Evolutionary conservation across 2,888 invertebrate species (phyloP).

Genomic region (Pseudococcus viburni): DNA sequence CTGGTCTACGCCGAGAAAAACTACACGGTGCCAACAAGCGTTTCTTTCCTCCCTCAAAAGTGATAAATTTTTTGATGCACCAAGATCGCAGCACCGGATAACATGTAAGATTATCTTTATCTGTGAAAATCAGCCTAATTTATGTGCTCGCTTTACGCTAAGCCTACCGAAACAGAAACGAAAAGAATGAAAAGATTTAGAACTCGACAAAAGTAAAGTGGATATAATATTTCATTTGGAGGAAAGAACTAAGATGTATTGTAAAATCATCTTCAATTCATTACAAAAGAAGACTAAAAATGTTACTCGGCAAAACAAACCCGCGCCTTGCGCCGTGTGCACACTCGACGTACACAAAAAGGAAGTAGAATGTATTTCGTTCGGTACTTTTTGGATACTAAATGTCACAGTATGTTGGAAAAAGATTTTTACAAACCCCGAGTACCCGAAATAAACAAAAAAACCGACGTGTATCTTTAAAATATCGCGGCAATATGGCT

Average conservation of each 20-base stretch:
- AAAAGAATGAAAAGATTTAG: constrained; percentile 64
- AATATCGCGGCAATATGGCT: constrained; percentile 35
- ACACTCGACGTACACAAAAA: constrained; percentile 14
- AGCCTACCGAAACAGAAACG: constrained; percentile 39
- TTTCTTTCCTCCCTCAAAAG: constrained; percentile 20
- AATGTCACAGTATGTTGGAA: constrained; percentile 53
- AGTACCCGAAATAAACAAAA: background rate
- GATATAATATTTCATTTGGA: constrained; percentile 64
- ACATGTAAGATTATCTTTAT: constrained; percentile 45
- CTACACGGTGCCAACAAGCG: background rate
- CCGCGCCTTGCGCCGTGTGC: background rate
- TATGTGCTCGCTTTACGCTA: constrained; percentile 60
- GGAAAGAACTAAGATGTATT: constrained; percentile 65
- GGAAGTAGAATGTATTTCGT: constrained; percentile 44
- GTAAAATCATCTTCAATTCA: constrained; percentile 65
- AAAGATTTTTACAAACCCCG: constrained; percentile 11
- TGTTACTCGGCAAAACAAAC: constrained; percentile 23
- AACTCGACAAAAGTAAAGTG: constrained; percentile 64
- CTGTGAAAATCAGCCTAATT: constrained; percentile 66
- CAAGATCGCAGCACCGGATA: constrained; percentile 27
- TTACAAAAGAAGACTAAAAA: constrained; percentile 59
- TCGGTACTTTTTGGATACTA: constrained; percentile 47
- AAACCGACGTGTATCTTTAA: constrained; percentile 9
- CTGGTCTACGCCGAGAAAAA: background rate
- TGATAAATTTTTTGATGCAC: constrained; percentile 60